Conservation (phyloP, 2,113 vertebrate genomes). For the Urocolius indicus region DNA sequence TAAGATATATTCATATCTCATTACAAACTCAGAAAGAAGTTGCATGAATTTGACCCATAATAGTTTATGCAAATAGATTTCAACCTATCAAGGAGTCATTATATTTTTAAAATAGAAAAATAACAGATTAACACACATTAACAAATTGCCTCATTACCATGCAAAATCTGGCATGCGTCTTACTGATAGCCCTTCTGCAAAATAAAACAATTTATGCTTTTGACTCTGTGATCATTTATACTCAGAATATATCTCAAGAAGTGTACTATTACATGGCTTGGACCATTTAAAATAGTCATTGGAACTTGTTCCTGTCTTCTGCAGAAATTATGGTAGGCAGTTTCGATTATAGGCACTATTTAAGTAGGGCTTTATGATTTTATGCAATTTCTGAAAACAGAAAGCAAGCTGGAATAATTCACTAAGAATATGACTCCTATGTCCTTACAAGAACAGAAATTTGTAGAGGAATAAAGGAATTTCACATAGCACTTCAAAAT, state of each 20-base stretch:
- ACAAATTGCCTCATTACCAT: slow-evolving; percentile 8
- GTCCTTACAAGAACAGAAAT: background rate
- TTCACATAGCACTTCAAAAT: background rate
- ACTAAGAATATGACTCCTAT: background rate
- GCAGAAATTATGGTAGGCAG: background rate
- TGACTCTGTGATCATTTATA: background rate
- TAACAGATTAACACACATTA: background rate
- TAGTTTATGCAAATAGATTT: slow-evolving; percentile 24
- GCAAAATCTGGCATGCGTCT: background rate
- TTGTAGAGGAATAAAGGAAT: background rate
- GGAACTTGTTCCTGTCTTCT: background rate
- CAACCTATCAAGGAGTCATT: background rate
- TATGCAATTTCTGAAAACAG: background rate
- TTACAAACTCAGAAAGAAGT: slow-evolving; percentile 18
- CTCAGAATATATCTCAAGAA: background rate
- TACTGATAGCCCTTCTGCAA: background rate
- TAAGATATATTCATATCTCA: slow-evolving; percentile 13
- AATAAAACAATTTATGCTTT: background rate
- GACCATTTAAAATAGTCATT: background rate
- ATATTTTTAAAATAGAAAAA: slow-evolving; percentile 31
- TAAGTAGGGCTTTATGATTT: background rate
- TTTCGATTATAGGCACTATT: background rate
- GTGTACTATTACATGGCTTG: background rate
- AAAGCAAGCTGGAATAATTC: background rate
- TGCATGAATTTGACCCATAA: background rate